phyloP scores from a whole-genome alignment of 2,113 vertebrate genomes.

The Xiphophorus couchianus region DNA sequence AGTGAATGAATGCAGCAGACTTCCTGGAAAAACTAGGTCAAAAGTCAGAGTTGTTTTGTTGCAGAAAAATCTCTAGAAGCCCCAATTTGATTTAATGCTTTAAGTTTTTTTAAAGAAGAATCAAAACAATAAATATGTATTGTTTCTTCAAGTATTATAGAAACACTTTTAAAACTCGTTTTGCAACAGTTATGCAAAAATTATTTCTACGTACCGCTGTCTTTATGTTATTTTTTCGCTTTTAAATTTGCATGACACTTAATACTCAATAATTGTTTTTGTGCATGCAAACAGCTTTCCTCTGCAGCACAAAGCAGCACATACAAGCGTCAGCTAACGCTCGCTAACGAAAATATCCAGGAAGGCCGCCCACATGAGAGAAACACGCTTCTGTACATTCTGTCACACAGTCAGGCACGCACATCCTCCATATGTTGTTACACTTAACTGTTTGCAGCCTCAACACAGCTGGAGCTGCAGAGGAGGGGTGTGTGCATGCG shows the following conservation, averaged over 20 bases:
- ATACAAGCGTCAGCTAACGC: background rate
- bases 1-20: background rate
- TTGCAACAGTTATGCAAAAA: background rate
- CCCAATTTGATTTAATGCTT: slow-evolving; percentile 8
- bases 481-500: slow-evolving; percentile 24
- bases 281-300: background rate
- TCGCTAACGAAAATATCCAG: slow-evolving; percentile 28
- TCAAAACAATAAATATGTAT: background rate
- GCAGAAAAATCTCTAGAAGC: slow-evolving; percentile 3
- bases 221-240: background rate
- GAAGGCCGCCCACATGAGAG: slow-evolving; percentile 13
- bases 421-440: slow-evolving; percentile 63
- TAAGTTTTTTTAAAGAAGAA: background rate
- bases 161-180: background rate
- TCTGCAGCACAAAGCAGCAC: background rate
- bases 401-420: slow-evolving; percentile 20
- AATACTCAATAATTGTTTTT: background rate
- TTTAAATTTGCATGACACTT: background rate
- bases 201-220: background rate
- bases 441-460: slow-evolving; percentile 48
- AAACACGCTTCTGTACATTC: slow-evolving; percentile 8
- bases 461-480: slow-evolving; percentile 48
- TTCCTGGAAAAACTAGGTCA: slow-evolving; percentile 10
- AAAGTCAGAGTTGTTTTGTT: slow-evolving; percentile 30
- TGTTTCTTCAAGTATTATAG: background rate